Evolutionary conservation across 2,113 vertebrate species (phyloP), one percentile per base, ranked within the genome.

Genomic region (Sorex araneus): DNA sequence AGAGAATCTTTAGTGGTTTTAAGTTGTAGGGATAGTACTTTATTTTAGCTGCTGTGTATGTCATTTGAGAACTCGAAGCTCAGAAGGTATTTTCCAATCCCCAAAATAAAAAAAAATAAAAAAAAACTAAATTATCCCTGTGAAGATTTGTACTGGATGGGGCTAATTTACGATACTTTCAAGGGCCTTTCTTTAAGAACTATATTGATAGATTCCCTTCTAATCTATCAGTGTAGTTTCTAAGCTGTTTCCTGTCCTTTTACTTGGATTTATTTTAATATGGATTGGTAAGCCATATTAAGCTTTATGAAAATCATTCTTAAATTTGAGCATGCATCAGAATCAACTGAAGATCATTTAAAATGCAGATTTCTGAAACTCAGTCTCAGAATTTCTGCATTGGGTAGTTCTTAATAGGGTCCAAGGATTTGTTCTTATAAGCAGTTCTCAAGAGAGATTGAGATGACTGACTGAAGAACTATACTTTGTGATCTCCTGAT

Each of bases 201-300:
- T 50, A 13, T 7, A 60, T 6, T 60, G 25, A 36, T 19, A 47
- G 34, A n/a, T 67, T 75, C 47, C 89, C 57, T 91, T 50, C 34
- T 71, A 50, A 32, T 90, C 19, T 40, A 40, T 40, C 40, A 40
- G 40, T 40, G 40, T 40, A 40, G 40, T 40, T 4, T 40, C 40
- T 40, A 40, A 67, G 60, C 77, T 77, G 69, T 10, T 28, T 15
- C 77, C n/a, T 18, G 74, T 90, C 70, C 5, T 87, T 93, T 89
- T 40, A 75, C 32, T 76, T 87, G n/a, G n/a, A n/a, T n/a, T n/a
- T n/a, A n/a, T n/a, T n/a, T n/a, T n/a, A n/a, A n/a, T n/a, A n/a
- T n/a, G n/a, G n/a, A n/a, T n/a, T n/a, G n/a, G n/a, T 30, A 89
- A 93, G 92, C 19, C 74, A 40, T 63, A 64, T 66, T 34, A 36